These are phyloP conservation scores for Rhagoletis pomonella DNA, from an alignment of 1,140 invertebrate species.

Conservation along the genomic window DNA sequence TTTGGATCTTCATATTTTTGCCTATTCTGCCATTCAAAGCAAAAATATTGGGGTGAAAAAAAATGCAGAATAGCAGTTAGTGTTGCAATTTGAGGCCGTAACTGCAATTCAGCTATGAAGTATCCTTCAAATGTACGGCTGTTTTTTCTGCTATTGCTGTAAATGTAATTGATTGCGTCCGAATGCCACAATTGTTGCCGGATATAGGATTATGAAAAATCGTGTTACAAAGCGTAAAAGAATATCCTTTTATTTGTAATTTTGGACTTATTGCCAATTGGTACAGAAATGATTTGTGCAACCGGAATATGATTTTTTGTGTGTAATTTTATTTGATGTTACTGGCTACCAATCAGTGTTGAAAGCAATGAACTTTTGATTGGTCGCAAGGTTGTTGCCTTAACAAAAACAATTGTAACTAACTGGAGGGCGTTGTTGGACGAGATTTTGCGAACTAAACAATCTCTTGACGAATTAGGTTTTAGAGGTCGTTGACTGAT, in stretches of 20 bases:
- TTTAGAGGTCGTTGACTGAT: background rate
- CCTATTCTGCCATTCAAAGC: background rate
- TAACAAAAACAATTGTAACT: background rate
- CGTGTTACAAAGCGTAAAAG: background rate
- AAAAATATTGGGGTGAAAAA: background rate
- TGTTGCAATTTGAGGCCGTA: background rate
- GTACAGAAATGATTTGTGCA: conserved; percentile 23
- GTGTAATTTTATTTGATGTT: background rate
- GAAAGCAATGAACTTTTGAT: conserved; percentile 38
- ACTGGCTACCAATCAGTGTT: background rate
- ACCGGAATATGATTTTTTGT: background rate
- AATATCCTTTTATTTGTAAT: background rate
- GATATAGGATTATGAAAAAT: conserved; percentile 19
- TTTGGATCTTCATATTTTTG: conserved; percentile 20
- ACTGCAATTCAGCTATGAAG: conserved; percentile 24
- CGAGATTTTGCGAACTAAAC: background rate
- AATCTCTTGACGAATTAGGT: background rate
- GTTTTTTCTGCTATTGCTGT: background rate
- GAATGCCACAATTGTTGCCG: background rate
- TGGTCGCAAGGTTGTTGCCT: background rate
- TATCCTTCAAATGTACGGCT: conserved; percentile 14
- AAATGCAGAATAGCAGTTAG: background rate
- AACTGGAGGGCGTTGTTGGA: background rate
- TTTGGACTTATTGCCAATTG: conserved; percentile 29
- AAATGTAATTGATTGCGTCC: conserved; percentile 34